A percentile compares a stretch with the other conserved stretches of the same genome.
Conservation (phyloP, 2,113 vertebrate species). For the Sinocyclocheilus maitianheensis region DNA sequence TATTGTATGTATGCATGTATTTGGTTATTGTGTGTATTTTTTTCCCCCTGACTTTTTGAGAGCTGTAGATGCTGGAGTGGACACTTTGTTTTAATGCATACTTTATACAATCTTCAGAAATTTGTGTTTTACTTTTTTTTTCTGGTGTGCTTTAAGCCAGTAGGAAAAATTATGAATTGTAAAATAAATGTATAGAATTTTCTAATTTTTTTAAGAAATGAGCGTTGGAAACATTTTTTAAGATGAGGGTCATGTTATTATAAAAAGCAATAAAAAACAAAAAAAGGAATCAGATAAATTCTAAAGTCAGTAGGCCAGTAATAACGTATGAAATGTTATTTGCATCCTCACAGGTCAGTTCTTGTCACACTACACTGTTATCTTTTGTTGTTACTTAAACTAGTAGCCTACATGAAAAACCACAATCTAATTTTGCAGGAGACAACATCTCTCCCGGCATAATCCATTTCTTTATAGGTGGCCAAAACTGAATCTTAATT, state of each 20-base stretch:
- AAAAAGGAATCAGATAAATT: conserved; percentile 7
- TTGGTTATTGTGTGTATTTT: conserved; percentile 64
- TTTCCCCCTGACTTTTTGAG: conserved; percentile 57
- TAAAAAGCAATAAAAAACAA: conserved; percentile 66
- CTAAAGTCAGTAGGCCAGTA: conserved; percentile 72
- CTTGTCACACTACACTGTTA: conserved; percentile 62
- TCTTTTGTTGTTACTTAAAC: not conserved
- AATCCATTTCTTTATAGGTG: conserved; percentile 20
- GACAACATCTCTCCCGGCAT: not conserved
- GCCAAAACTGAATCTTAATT: conserved; percentile 7
- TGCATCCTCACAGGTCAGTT: conserved; percentile 64
- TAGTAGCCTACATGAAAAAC: not conserved
- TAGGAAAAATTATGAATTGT: conserved; percentile 70
- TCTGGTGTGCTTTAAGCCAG: conserved; percentile 51
- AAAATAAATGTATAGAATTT: conserved; percentile 76
- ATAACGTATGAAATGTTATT: conserved; percentile 74
- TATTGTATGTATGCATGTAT: conserved; percentile 77
- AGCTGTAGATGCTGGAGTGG: conserved; percentile 33
- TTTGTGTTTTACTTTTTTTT: conserved; percentile 57
- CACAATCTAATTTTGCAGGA: not conserved
- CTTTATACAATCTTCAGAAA: conserved; percentile 65
- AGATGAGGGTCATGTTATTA: conserved; percentile 70
- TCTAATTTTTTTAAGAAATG: conserved; percentile 77
- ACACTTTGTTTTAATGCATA: conserved; percentile 64
- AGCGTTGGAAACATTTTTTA: conserved; percentile 63